Base-by-base conservation (phyloP, 1,140 invertebrate genomes). In the Rhynchophorus ferrugineus region DNA sequence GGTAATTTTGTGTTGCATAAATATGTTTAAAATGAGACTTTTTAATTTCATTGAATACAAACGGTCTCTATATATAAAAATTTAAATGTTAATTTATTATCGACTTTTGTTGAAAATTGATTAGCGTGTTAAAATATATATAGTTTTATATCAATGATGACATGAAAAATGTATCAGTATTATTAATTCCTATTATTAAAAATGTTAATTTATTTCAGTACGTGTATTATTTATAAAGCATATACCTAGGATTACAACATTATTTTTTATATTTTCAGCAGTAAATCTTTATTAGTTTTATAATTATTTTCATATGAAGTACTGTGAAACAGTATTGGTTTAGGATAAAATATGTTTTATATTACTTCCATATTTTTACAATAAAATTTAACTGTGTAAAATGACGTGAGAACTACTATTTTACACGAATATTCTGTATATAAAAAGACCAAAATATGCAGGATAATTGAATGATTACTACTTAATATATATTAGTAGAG, bases 141-240 rank as follows among this genome's bases (percentile, higher is more conserved):
- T 20, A 43, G 48, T 14, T 38, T 44, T 39, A 24, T 9, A 29
- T 17, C 14, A 49, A 38, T 38, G 21, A 42, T 22, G 29, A 43
- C 39, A 44, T 44, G 33, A 35, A 41, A 49, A 45, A 51, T 56
- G 54, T 50, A 56, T 56, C 54, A 56, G 54, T 56, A 56, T 56
- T 56, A 54, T 47, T 42, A 44, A 48, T 54, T 46, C 19, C 37
- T 39, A 62, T 57, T 58, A 51, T 39, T 44, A 60, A 50, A 56
- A 49, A n/a, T 54, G 53, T 55, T 55, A 34, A 49, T 49, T 54
- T 54, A 41, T 47, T 54, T 42, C 7, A 24, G 1, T 6, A 34
- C 34, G 18, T 38, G 18, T 44, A 44, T 37, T 39, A 46, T 49
- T 46, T 47, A 29, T 16, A 37, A 2, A 37, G 3, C 7, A n/a